These are phyloP conservation scores for Sepioteuthis lessoniana DNA, from an alignment of 2,888 invertebrate genomes.

Conservation along the genomic window DNA sequence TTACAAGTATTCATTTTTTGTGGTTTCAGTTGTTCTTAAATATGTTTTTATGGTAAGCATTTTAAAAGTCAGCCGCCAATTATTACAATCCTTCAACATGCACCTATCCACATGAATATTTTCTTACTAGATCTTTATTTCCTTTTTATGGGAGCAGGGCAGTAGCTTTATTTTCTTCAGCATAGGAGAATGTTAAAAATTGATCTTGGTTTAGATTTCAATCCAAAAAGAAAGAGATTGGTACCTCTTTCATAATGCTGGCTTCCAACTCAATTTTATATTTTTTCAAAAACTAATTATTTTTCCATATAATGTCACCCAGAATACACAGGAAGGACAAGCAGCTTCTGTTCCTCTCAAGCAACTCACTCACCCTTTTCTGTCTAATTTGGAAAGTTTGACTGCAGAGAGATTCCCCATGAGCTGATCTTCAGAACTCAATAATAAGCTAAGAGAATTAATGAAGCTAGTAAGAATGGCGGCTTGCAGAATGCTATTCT, in stretches of 20 bases:
- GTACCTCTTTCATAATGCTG: neutral
- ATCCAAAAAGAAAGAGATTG: neutral
- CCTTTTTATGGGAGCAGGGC: too few species aligned
- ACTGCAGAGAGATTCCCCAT: neutral
- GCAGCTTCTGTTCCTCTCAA: neutral
- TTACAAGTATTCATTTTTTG: too few species aligned
- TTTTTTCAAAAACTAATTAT: constrained; percentile 20
- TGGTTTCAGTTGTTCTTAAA: too few species aligned
- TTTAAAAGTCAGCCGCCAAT: too few species aligned
- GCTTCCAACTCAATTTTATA: neutral
- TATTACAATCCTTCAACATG: too few species aligned
- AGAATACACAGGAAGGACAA: neutral
- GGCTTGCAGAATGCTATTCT: neutral
- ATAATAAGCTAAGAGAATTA: neutral
- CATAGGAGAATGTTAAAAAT: neutral
- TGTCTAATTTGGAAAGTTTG: neutral
- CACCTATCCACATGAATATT: too few species aligned
- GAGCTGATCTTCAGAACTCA: neutral
- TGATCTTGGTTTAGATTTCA: neutral
- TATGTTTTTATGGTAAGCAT: too few species aligned
- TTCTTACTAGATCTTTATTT: too few species aligned
- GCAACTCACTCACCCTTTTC: neutral
- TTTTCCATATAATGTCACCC: neutral
- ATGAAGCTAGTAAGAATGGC: constrained; percentile 5
- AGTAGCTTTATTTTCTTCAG: neutral